Evolutionary conservation across 2,113 vertebrate genomes (phyloP).

Genomic region (Salminus brasiliensis): DNA sequence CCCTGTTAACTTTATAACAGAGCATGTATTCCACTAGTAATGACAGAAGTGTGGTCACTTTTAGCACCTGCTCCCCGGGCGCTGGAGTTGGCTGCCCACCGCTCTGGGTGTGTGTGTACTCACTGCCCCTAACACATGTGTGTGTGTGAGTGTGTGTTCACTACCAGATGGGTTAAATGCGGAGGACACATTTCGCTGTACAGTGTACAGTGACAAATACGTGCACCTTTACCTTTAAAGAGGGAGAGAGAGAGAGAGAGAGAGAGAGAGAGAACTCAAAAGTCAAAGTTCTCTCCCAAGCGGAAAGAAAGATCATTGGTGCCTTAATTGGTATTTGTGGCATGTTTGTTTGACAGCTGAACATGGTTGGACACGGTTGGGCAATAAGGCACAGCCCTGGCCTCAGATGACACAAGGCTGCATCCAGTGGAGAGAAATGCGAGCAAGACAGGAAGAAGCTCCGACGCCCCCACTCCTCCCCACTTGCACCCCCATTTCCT

Average conservation of each 20-base stretch:
- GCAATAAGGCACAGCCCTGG: conserved; percentile 66
- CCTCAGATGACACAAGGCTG: conserved; percentile 75
- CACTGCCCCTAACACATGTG: too few relatives aligned
- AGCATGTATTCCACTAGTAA: too few relatives aligned
- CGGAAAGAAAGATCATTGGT: conserved; percentile 49
- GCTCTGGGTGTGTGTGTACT: too few relatives aligned
- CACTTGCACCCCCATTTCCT: conserved; percentile 33
- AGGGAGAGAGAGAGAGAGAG: background rate
- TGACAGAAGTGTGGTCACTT: too few relatives aligned
- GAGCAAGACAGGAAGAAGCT: conserved; percentile 69
- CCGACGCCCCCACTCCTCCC: conserved; percentile 45
- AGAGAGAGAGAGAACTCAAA: background rate
- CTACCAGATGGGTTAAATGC: too few relatives aligned
- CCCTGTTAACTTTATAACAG: too few relatives aligned
- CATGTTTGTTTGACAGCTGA: conserved; percentile 78
- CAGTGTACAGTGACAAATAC: too few relatives aligned
- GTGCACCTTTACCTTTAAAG: too few relatives aligned
- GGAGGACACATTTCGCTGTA: too few relatives aligned
- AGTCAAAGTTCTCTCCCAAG: conserved; percentile 14
- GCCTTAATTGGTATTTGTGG: conserved; percentile 72
- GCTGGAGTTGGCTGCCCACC: too few relatives aligned
- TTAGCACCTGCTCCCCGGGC: too few relatives aligned
- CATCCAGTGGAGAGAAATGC: conserved; percentile 66
- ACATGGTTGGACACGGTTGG: conserved; percentile 73
- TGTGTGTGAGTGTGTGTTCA: too few relatives aligned